Base-by-base conservation (phyloP, 2,888 invertebrate genomes). In the Pyrrhia umbra region DNA sequence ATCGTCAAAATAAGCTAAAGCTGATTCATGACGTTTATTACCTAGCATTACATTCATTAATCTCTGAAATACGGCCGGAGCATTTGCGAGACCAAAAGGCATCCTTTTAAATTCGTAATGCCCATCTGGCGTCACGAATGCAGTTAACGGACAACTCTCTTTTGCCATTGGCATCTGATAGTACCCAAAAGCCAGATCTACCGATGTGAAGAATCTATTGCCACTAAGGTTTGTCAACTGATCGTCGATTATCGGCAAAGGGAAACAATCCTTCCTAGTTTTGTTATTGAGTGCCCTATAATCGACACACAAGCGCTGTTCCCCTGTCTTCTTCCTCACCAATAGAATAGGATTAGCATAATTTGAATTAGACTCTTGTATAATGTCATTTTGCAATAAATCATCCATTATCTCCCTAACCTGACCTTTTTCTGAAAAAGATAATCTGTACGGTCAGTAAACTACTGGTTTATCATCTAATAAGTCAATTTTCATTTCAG, bases 1-100 rank as follows among this genome's bases (percentile, higher is more conserved):
- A n/a, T 56, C 46, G 10, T 56, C 55, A 6, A 46, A 23, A 25
- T 46, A 56, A 0, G 37, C 37, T 3, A 56, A 6, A 10, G 55
- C 55, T 8, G 15, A 46, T 13, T 46, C 45, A 4, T 18, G 18
- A 1, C 46, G 37, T 6, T 18, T 25, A 1, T 5, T 10, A n/a
- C 46, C 46, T 0, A 46, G 46, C 13, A 46, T 37, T 46, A 23
- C 15, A 18, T 55, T 55, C 13, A 37, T 23, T 6, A 25, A 2
- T 13, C 30, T 21, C 9, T 52, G 39, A 16, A 52, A 52, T 8
- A 40, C 16, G 0, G 27, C 39, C 16, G 40, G 39, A 5, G 25
- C 40, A 8, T 40, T 16, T 18, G 6, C 10, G 1, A 42, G 15
- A 2, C 27, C 27, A 1, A 42, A 40, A n/a, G 42, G 18, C 18